Evolutionary conservation across 2,113 vertebrate genomes (phyloP).

Genomic region (Pseudolaguvia tuberculata): DNA sequence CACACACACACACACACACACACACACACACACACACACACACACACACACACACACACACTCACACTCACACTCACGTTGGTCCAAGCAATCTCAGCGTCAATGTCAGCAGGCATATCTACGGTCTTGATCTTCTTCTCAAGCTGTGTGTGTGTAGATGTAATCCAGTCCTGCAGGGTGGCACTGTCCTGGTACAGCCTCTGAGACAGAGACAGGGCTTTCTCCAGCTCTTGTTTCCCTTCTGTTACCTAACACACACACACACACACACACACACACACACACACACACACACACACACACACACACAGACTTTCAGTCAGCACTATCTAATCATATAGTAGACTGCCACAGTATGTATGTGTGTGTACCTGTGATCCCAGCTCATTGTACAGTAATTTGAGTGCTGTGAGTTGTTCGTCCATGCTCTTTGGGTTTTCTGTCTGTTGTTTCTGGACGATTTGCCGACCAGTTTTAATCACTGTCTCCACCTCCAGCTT

Average conservation of each 20-base stretch:
- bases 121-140: slow-evolving; percentile 80
- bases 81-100: slow-evolving; percentile 86
- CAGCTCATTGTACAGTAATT: slow-evolving; percentile 92
- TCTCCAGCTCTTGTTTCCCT: slow-evolving; percentile 91
- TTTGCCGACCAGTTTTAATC: slow-evolving; percentile 96
- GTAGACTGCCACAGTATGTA: not conserved
- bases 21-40: no score
- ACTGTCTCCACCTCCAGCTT: slow-evolving; percentile 97
- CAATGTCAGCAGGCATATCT: slow-evolving; percentile 80
- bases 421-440: slow-evolving; percentile 96
- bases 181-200: slow-evolving; percentile 79
- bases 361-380: slow-evolving; percentile 82
- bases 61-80: slow-evolving; percentile 73
- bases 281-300: slow-evolving; percentile 4
- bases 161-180: slow-evolving; percentile 82
- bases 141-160: slow-evolving; percentile 71
- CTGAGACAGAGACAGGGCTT: slow-evolving; percentile 78
- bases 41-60: not conserved
- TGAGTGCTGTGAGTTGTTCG: slow-evolving; percentile 89
- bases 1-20: no score
- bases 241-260: slow-evolving; percentile 80
- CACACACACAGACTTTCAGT: slow-evolving; percentile 3
- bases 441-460: slow-evolving; percentile 96
- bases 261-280: slow-evolving; percentile 10
- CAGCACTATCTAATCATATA: not conserved